These are phyloP conservation scores for Tragelaphus imberbis DNA, from an alignment of 2,113 vertebrate species.

Conservation along the genomic window DNA sequence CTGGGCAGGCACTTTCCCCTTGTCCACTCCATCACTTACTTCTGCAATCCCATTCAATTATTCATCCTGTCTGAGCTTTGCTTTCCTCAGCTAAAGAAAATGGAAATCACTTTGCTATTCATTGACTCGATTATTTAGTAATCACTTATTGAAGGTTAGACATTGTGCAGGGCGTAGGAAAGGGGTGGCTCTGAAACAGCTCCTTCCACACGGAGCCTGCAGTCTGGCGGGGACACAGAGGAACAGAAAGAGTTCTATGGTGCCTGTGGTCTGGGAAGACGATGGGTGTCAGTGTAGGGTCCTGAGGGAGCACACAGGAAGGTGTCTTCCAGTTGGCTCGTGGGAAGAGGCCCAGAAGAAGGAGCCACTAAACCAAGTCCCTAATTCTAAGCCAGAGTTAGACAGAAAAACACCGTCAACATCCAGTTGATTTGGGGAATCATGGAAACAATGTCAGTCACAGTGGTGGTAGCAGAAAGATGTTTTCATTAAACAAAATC, in stretches of 20 bases:
- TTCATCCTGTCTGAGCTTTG: neutral
- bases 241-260: neutral
- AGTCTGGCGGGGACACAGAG: fast-evolving
- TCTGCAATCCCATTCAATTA: neutral
- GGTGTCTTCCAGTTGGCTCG: neutral
- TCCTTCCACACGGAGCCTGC: neutral
- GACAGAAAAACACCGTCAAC: neutral
- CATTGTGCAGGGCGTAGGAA: neutral
- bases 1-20: neutral
- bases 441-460: neutral
- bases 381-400: neutral
- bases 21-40: neutral
- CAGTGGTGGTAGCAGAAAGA: neutral
- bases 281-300: neutral
- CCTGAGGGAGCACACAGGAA: neutral
- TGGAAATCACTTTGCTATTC: neutral
- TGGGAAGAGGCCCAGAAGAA: neutral
- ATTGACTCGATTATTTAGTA: neutral
- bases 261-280: fast-evolving
- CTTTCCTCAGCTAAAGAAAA: neutral
- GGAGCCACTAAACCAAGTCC: neutral
- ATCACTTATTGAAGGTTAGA: neutral
- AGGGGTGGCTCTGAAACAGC: neutral
- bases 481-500: neutral
- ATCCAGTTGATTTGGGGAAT: neutral